Evolutionary conservation across 64 coral and sea anemone species (phyloP), one percentile per base, ranked within the genome.

Genomic region (Catalaphyllia jardinei): DNA sequence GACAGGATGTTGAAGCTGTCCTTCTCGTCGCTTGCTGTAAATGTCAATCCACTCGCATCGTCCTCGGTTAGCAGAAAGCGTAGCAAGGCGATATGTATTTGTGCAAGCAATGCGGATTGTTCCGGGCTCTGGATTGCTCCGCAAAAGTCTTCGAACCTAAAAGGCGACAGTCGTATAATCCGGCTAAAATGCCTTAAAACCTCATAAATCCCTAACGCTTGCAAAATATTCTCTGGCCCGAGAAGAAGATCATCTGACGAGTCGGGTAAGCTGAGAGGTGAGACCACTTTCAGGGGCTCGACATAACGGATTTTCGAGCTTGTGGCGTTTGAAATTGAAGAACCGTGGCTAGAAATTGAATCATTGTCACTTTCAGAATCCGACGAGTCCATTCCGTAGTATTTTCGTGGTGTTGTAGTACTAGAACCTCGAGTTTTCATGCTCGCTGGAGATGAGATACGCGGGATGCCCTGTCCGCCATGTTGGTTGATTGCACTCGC

Each of bases 1-100:
- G 95, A 77, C 76, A 93, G 95, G 59, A 99, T 93, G 74, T 99
- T 99, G 18, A 99, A 80, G 62, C 97, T 99, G 31, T 99, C 97
- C 76, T 95, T 99, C 80, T 99, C 97, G 63, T 99, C 97, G 78
- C 88, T 95, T 18, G 97, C 97, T 62, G 78, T 91, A 80, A 99
- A 99, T 72, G 93, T 99, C 27, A 92, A 90, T 31, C 94, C 97
- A 55, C 95, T 99, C 5, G 94, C 86, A 74, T 99, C 97, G 59
- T 99, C 97, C 87, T 99, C 97, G 13, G 86, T 86, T 13, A 99
- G 77, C 52, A 99, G 91, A 31, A 92, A 92, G 71, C 94, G 75
- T n/a, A 99, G 77, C 22, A 99, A 46, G 67, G 94, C 79, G 78
- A 99, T 81, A 88, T 99, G 97, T 54, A 99, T 86, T 91, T 99